Conservation (phyloP, 1,140 invertebrate species). For the Zelostemma sp. region DNA sequence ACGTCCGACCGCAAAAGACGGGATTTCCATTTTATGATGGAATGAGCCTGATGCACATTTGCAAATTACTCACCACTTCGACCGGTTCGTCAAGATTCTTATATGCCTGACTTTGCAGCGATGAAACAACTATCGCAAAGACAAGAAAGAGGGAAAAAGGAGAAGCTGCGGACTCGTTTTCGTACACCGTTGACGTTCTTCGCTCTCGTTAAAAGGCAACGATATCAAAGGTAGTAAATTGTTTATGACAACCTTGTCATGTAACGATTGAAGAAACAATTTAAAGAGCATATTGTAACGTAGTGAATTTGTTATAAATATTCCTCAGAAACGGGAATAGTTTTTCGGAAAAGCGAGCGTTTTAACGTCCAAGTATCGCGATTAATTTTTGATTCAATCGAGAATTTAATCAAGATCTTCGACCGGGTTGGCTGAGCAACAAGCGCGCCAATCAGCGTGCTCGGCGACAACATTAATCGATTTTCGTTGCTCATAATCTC, state of each 20-base stretch:
- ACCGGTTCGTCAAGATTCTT: constrained; percentile 42
- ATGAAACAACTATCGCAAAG: constrained; percentile 6
- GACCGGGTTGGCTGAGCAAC: no score
- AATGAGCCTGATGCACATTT: constrained; percentile 46
- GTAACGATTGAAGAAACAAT: no score
- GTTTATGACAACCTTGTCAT: not conserved
- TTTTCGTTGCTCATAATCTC: no score
- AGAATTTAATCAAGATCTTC: no score
- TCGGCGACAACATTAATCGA: no score
- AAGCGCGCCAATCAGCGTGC: no score
- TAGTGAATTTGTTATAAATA: no score
- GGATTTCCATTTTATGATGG: constrained; percentile 42
- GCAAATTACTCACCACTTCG: constrained; percentile 50
- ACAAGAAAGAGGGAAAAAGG: constrained; percentile 7
- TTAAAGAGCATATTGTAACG: no score
- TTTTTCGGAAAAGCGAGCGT: no score
- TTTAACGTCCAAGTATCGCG: no score
- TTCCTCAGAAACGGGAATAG: no score
- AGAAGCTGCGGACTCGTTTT: constrained; percentile 13
- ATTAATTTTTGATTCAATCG: no score
- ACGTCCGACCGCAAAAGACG: not conserved
- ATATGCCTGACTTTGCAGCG: constrained; percentile 9
- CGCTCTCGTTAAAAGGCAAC: constrained; percentile 1
- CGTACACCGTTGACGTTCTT: not conserved
- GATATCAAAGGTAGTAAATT: not conserved